Conservation (phyloP, 2,797 vertebrate species). For the Perodicticus potto region DNA sequence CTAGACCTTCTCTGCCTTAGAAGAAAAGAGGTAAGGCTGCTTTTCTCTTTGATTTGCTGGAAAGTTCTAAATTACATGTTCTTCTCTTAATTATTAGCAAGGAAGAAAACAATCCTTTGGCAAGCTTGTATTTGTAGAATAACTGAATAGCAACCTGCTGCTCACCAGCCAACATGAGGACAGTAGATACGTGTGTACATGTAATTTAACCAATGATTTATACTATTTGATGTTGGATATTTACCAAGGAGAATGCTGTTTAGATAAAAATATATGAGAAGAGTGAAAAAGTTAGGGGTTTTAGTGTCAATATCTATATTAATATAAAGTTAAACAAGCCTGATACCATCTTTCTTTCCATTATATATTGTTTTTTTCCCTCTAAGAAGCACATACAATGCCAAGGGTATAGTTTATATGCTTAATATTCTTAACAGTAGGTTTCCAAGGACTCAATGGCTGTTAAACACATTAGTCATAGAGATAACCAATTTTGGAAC, state of each 20-base stretch:
- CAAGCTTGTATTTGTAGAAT: slow-evolving; percentile 38
- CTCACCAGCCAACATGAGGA: slow-evolving; percentile 42
- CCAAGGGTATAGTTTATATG: not conserved
- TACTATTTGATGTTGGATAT: not conserved
- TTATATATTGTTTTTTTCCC: slow-evolving; percentile 23
- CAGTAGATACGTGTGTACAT: not conserved
- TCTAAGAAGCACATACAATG: not conserved
- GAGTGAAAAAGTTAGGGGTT: slow-evolving; percentile 61
- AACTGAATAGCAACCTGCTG: slow-evolving; percentile 84
- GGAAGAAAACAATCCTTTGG: slow-evolving; percentile 42
- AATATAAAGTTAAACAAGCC: slow-evolving; percentile 68
- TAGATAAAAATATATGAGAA: slow-evolving; percentile 16
- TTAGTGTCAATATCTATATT: not conserved
- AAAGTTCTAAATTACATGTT: slow-evolving; percentile 66
- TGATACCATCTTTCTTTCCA: not conserved
- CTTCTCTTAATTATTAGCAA: slow-evolving; percentile 29
- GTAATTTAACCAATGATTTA: not conserved
- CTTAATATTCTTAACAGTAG: not conserved
- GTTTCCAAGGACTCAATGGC: slow-evolving; percentile 1
- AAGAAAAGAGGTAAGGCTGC: slow-evolving; percentile 83
- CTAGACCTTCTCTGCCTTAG: slow-evolving; percentile 60
- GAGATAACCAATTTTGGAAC: not conserved
- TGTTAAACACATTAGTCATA: not conserved
- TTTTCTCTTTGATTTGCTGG: slow-evolving; percentile 59
- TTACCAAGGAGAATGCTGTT: slow-evolving; percentile 1